These are phyloP conservation scores for Sisyra nigra DNA, from an alignment of 2,888 invertebrate genomes.

Conservation along the genomic window DNA sequence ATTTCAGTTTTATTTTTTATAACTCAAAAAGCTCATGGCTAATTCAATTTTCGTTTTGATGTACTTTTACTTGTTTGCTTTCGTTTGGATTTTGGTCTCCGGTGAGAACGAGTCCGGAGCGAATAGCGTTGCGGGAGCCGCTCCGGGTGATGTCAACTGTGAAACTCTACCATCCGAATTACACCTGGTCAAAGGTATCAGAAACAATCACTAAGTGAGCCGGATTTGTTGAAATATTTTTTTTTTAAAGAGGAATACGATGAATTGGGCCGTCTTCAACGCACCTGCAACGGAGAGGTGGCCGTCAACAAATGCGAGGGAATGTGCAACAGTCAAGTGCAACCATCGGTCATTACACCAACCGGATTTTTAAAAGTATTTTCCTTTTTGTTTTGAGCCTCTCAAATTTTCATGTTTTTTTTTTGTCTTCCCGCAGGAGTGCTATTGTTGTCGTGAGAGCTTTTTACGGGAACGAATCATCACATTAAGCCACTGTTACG, in stretches of 20 bases:
- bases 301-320: conserved; percentile 90
- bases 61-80: too few species aligned
- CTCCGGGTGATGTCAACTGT: conserved; percentile 50
- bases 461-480: conserved; percentile 66
- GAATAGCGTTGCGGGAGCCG: too few species aligned
- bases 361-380: conserved; percentile 77
- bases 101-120: too few species aligned
- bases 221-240: background rate
- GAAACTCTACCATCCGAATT: conserved; percentile 77
- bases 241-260: conserved; percentile 62
- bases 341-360: conserved; percentile 75
- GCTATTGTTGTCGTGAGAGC: conserved; percentile 82
- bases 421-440: conserved; percentile 45
- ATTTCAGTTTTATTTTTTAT: too few species aligned
- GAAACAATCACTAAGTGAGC: too few species aligned
- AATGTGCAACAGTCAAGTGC: conserved; percentile 79
- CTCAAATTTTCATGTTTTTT: background rate
- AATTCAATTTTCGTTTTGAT: too few species aligned
- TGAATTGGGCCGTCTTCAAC: conserved; percentile 62
- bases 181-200: conserved; percentile 66
- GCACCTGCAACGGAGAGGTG: conserved; percentile 81
- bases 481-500: conserved; percentile 70
- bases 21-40: too few species aligned
- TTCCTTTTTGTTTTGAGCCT: conserved; percentile 2
- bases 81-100: too few species aligned